Percentiles rank a stretch among this genome's conserved stretches.
phyloP scores from a whole-genome alignment of 2,888 invertebrate species.

The Trilocha varians region DNA sequence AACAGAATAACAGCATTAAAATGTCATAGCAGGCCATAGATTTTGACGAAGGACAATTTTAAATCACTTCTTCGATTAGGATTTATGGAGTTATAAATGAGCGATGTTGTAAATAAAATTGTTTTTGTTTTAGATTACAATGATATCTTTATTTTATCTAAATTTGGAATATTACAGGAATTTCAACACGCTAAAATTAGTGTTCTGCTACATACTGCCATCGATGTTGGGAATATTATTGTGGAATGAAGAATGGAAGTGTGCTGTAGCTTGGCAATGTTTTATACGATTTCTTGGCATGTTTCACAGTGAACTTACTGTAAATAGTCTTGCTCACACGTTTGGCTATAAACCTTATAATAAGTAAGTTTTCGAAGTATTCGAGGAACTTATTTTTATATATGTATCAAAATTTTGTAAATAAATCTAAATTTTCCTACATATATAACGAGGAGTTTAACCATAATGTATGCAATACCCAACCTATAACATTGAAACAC shows the following conservation, averaged over 20 bases:
- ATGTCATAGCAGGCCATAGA: too few species aligned
- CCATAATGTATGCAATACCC: background rate
- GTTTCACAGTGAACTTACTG: slow-evolving; percentile 90
- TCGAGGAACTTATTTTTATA: too few species aligned
- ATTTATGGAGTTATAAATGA: too few species aligned
- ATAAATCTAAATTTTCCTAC: too few species aligned
- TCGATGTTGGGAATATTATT: slow-evolving; percentile 77
- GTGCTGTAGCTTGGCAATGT: slow-evolving; percentile 80
- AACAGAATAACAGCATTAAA: too few species aligned
- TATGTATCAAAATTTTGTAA: too few species aligned
- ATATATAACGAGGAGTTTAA: too few species aligned
- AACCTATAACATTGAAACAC: too few species aligned
- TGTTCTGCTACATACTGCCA: slow-evolving; percentile 83
- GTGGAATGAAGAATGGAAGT: slow-evolving; percentile 81
- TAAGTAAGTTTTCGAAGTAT: slow-evolving; percentile 50
- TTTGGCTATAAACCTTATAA: slow-evolving; percentile 74
- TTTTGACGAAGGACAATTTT: too few species aligned
- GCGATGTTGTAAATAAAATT: too few species aligned
- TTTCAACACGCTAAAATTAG: slow-evolving; percentile 77
- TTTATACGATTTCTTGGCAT: slow-evolving; percentile 82
- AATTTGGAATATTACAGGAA: slow-evolving; percentile 51
- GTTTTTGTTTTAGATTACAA: too few species aligned
- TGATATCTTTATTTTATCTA: background rate
- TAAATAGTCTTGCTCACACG: slow-evolving; percentile 89
- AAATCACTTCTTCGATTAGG: too few species aligned